Base-by-base conservation (phyloP, 2,888 invertebrate species). In the Pyrrhia umbra region DNA sequence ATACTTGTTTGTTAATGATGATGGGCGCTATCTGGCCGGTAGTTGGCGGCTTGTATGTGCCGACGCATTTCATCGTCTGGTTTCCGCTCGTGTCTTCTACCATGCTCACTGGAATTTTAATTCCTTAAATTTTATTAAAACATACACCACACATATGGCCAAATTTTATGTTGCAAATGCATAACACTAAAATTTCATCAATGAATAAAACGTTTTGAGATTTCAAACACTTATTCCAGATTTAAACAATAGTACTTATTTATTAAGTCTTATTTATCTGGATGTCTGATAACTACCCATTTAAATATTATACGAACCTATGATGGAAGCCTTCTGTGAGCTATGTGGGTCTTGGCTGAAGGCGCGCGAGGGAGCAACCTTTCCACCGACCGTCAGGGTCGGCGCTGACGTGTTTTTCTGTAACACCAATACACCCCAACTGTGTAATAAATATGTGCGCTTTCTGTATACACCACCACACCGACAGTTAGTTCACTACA, bases 1-100 rank as follows among this genome's bases (percentile, higher is more conserved):
- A 23, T 76, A 94, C 94, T 82, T 93, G 92, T 73, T 93, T 92
- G 71, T 92, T 93, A 75, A 91, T 76, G 64, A 90, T 83, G 20
- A 91, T 83, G 6, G 91, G 88, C 42, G 88, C 59, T 5, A 83
- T 57, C 55, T 75, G 70, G 34, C 75, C 34, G 25, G 85, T 56
- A 23, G 79, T 45, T 10, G 78, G 39, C 3, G 86, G 80, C 62
- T 91, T 85, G 89, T 90, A 92, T 30, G 92, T 90, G 63, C 93
- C 92, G 45, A 93, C 83, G 66, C 93, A 93, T 68, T 92, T 93
- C 81, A 93, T 75, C 6, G 90, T 88, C 59, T 86, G 88, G 64
- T 86, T 89, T 56, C 92, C 93, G 80, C 84, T 88, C 8, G 80
- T 70, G 67, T 92, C 93, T 47, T 93, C 93, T 56, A 91, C 85